Percentiles rank a stretch among this genome's conserved stretches.
phyloP scores from a whole-genome alignment of 2,113 vertebrate genomes.

The Sporophila hypoxantha region DNA sequence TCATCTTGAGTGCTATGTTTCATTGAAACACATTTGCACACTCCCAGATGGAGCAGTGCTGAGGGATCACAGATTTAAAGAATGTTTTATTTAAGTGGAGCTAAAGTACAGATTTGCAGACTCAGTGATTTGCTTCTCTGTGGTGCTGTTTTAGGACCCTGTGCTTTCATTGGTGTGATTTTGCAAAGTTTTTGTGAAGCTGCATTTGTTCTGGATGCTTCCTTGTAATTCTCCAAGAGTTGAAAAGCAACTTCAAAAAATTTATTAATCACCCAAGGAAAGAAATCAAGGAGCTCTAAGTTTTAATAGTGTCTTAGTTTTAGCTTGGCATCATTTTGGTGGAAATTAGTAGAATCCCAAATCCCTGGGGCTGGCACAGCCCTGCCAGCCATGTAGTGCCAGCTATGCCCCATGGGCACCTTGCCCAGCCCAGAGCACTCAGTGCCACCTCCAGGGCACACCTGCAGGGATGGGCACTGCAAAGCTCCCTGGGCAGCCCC shows the following conservation, averaged over 20 bases:
- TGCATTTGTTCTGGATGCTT: not conserved
- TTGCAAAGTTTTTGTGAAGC: not conserved
- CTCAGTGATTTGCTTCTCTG: not conserved
- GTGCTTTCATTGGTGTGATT: not conserved
- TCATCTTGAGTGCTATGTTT: conserved; percentile 12
- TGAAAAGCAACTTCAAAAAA: not conserved
- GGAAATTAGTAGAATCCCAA: not conserved
- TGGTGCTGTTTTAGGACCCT: not conserved
- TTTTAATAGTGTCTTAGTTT: not conserved
- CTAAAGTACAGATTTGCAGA: not conserved
- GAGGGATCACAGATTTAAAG: not conserved
- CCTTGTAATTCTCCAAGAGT: not conserved
- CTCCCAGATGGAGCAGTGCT: not conserved
- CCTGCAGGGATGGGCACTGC: not conserved
- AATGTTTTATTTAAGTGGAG: not conserved
- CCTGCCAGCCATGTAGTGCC: not conserved
- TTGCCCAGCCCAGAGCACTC: not conserved
- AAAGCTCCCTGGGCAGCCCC: not conserved
- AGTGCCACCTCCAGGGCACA: not conserved
- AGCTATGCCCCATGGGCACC: not conserved
- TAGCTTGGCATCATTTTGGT: not conserved
- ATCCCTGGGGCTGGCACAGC: accelerated
- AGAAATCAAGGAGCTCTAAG: not conserved
- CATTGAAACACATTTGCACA: conserved; percentile 7
- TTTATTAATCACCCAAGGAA: not conserved